Percentiles rank a stretch among this genome's conserved stretches.
Conservation (phyloP, 2,113 vertebrate genomes). For the Halcyon malimbica region DNA sequence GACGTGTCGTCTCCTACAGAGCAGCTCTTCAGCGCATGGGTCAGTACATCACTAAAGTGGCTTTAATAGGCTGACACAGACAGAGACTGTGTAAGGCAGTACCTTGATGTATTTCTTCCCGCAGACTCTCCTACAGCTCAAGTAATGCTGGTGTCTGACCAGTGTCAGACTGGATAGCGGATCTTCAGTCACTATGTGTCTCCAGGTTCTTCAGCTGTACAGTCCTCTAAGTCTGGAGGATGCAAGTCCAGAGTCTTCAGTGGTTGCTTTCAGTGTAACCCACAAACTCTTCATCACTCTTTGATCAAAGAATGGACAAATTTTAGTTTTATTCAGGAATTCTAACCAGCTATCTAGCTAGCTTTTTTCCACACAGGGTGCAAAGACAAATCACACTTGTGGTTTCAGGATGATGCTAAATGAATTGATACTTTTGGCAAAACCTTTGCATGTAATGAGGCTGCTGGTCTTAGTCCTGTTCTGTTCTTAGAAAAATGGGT, state of each 20-base stretch:
- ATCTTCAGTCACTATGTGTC: neutral
- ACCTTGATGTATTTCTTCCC: neutral
- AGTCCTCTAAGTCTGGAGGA: neutral
- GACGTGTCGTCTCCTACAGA: fast-evolving
- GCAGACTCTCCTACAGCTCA: neutral
- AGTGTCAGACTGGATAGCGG: neutral
- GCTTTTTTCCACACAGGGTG: neutral
- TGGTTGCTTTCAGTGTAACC: neutral
- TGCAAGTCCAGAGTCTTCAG: neutral
- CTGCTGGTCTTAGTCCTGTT: neutral
- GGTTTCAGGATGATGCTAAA: neutral
- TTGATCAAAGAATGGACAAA: neutral
- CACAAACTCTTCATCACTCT: neutral
- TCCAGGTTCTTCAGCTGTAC: neutral
- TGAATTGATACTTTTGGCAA: neutral
- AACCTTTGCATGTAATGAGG: neutral
- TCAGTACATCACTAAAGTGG: neutral
- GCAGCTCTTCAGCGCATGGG: neutral
- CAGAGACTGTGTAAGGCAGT: neutral
- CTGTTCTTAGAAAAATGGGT: neutral
- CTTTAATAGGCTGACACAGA: neutral
- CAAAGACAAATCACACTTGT: neutral
- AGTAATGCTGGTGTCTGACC: neutral
- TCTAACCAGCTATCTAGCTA: neutral
- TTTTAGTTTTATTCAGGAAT: neutral